These are phyloP conservation scores for Artibeus jamaicensis DNA, from an alignment of 2,797 vertebrate genomes.

Conservation along the genomic window DNA sequence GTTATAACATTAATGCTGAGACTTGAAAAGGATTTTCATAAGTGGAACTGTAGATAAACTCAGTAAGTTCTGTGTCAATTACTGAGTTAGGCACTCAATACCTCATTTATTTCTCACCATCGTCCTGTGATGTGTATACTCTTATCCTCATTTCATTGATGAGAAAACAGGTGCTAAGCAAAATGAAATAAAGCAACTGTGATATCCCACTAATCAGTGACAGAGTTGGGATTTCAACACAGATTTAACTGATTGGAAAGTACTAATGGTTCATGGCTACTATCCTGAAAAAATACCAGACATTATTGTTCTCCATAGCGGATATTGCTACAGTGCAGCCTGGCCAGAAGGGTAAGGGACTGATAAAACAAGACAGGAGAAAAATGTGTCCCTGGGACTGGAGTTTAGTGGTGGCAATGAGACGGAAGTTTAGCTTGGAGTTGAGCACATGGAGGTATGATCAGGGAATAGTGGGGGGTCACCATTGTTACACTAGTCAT, in stretches of 20 bases:
- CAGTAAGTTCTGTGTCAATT: neutral
- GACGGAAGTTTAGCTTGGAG: neutral
- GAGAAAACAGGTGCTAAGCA: neutral
- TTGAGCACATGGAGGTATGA: neutral
- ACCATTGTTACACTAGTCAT: neutral
- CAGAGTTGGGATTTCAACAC: neutral
- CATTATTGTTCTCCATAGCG: neutral
- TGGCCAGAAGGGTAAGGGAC: neutral
- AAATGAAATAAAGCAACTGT: neutral
- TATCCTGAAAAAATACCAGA: neutral
- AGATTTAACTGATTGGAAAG: neutral
- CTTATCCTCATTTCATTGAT: neutral
- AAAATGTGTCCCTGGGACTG: neutral
- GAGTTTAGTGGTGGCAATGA: neutral
- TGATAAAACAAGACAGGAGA: neutral
- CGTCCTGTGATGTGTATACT: neutral
- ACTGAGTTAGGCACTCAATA: neutral
- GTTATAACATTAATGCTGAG: neutral
- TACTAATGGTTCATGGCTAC: neutral
- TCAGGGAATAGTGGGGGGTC: neutral
- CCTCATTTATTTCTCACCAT: neutral
- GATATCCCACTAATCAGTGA: neutral
- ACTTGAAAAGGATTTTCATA: slow-evolving; percentile 12
- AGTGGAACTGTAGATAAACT: neutral
- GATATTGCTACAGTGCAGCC: neutral